A percentile compares a stretch with the other conserved stretches of the same genome.
These are phyloP conservation scores for Pycnomerus fuliginosus DNA, from an alignment of 2,888 invertebrate genomes.

Conservation along the genomic window DNA sequence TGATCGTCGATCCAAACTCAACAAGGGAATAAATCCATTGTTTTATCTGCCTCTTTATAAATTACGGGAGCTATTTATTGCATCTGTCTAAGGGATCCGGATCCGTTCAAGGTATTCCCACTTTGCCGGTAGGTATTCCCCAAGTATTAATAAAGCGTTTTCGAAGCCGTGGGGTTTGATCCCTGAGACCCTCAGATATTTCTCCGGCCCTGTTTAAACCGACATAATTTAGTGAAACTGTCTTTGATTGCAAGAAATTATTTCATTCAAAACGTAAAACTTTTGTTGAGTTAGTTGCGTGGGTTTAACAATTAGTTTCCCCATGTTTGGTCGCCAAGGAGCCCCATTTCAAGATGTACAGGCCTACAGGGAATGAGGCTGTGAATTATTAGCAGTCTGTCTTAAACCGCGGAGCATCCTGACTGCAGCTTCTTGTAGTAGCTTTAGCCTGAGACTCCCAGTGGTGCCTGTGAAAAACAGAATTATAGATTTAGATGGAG, in stretches of 20 bases:
- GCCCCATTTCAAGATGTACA: slow-evolving; percentile 26
- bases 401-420: slow-evolving; percentile 27
- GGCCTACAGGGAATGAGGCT: slow-evolving; percentile 13
- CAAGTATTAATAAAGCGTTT: slow-evolving; percentile 25
- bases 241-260: too few species aligned
- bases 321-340: slow-evolving; percentile 13
- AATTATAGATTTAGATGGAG: slow-evolving; percentile 31
- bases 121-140: slow-evolving; percentile 22
- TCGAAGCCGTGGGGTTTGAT: slow-evolving; percentile 15
- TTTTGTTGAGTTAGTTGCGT: too few species aligned
- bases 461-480: slow-evolving; percentile 28
- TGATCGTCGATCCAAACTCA: slow-evolving; percentile 11
- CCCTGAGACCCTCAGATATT: too few species aligned
- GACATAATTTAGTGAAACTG: too few species aligned
- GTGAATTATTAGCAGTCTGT: slow-evolving; percentile 28
- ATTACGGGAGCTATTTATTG: slow-evolving; percentile 20
- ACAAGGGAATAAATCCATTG: slow-evolving; percentile 9
- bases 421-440: slow-evolving; percentile 4
- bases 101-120: slow-evolving; percentile 8
- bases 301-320: too few species aligned
- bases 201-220: too few species aligned
- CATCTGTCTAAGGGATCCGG: slow-evolving; percentile 9
- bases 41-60: slow-evolving; percentile 18
- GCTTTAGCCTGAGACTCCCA: slow-evolving; percentile 12
- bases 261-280: too few species aligned